Percentiles rank a stretch among this genome's conserved stretches.
Evolutionary conservation across 2,113 vertebrate genomes (phyloP).

Genomic region (Lamprotornis superbus): DNA sequence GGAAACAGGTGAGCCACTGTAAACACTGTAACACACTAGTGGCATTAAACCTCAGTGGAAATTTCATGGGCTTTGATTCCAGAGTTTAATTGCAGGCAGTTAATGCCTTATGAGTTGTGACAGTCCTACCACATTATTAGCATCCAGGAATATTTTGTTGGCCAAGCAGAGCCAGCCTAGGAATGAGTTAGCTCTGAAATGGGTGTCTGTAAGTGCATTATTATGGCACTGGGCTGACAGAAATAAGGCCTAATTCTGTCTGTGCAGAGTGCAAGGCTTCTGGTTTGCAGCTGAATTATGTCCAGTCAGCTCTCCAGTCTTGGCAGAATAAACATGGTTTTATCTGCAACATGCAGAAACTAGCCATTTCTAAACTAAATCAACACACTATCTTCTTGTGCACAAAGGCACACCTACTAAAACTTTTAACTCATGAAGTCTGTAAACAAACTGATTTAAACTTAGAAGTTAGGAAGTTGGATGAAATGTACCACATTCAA

Average conservation of each 20-base stretch:
- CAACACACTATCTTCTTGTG: background rate
- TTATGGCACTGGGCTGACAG: background rate
- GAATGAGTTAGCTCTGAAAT: background rate
- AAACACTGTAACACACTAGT: background rate
- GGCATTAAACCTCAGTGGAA: background rate
- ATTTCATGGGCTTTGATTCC: background rate
- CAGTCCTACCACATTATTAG: background rate
- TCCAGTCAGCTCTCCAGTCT: background rate
- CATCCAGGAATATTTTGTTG: background rate
- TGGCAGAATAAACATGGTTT: background rate
- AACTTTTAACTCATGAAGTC: background rate
- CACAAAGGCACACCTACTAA: background rate
- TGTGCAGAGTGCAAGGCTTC: background rate
- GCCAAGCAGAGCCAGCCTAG: background rate
- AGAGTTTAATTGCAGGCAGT: background rate
- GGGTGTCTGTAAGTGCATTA: background rate
- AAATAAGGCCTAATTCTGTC: background rate
- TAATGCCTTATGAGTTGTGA: background rate
- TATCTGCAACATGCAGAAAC: slow-evolving; percentile 29
- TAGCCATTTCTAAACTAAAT: background rate
- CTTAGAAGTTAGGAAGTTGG: background rate
- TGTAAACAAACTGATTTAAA: background rate
- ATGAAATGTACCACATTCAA: background rate
- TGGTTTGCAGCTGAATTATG: background rate
- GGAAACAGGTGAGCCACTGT: background rate